Percentiles rank a stretch among this genome's conserved stretches.
Evolutionary conservation across 2,888 invertebrate genomes (phyloP).

Genomic region (Drosophila merina): DNA sequence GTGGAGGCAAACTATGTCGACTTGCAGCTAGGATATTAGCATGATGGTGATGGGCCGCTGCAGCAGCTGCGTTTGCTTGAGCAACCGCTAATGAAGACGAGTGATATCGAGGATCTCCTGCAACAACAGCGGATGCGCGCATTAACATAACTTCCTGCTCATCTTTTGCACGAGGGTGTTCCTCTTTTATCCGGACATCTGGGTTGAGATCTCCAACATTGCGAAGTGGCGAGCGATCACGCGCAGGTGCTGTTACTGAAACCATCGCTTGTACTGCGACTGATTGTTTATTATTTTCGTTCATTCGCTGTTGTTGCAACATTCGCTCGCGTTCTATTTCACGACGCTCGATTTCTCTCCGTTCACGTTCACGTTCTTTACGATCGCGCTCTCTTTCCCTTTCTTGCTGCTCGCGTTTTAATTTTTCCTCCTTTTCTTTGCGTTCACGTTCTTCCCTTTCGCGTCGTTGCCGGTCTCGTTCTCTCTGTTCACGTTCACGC

Average conservation of each 20-base stretch:
- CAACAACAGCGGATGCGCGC: slow-evolving; percentile 74
- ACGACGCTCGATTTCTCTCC: slow-evolving; percentile 86
- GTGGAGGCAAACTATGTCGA: slow-evolving; percentile 85
- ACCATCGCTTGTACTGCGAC: slow-evolving; percentile 79
- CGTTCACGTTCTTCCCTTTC: slow-evolving; percentile 84
- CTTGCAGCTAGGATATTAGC: slow-evolving; percentile 84
- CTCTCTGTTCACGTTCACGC: slow-evolving; percentile 83
- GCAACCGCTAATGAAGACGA: slow-evolving; percentile 83
- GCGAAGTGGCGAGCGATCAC: slow-evolving; percentile 91
- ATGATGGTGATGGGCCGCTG: slow-evolving; percentile 82
- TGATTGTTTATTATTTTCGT: slow-evolving; percentile 84
- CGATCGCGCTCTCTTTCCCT: slow-evolving; percentile 86
- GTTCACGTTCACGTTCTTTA: slow-evolving; percentile 86
- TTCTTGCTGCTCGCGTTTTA: slow-evolving; percentile 85
- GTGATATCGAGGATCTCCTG: slow-evolving; percentile 86
- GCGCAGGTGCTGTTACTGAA: slow-evolving; percentile 80
- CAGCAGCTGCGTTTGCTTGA: slow-evolving; percentile 83
- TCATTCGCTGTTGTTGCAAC: slow-evolving; percentile 86
- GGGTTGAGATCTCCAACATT: slow-evolving; percentile 85
- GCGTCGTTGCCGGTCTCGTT: slow-evolving; percentile 83
- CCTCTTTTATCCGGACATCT: slow-evolving; percentile 86
- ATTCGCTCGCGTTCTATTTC: slow-evolving; percentile 87
- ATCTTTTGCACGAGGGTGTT: slow-evolving; percentile 85
- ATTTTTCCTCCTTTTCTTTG: slow-evolving; percentile 85
- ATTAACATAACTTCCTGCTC: slow-evolving; percentile 85